A percentile compares a stretch with the other conserved stretches of the same genome.
Conservation (phyloP, 2,888 invertebrate genomes). For the Hydrotaea diabolus region DNA sequence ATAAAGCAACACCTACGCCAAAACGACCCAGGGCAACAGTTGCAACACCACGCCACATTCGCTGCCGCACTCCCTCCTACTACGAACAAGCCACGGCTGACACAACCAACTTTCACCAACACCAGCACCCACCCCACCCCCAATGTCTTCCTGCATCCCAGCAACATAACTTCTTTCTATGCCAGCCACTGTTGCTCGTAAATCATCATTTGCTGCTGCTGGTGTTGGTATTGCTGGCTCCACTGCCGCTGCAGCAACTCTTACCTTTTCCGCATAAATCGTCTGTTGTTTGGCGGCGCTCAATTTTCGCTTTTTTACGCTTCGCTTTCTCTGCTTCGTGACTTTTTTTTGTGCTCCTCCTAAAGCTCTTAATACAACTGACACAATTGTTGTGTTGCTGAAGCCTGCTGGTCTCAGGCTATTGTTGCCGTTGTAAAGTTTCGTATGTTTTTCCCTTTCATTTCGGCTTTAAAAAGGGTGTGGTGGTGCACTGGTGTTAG, state of each 20-base stretch:
- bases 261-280: background rate
- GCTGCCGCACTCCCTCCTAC: background rate
- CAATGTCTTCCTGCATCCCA: background rate
- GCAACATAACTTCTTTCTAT: too few species aligned
- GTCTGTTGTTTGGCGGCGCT: background rate
- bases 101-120: too few species aligned
- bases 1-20: conserved; percentile 8
- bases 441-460: background rate
- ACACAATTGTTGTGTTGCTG: background rate
- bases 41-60: background rate
- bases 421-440: background rate
- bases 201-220: conserved; percentile 13
- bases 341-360: background rate
- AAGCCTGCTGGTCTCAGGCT: background rate
- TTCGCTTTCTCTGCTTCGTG: background rate
- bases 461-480: background rate
- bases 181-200: background rate
- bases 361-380: background rate
- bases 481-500: background rate
- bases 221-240: background rate
- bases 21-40: background rate
- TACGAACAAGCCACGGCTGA: background rate
- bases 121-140: background rate
- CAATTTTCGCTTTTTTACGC: background rate
- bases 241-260: background rate